Evolutionary conservation across 2,113 vertebrate species (phyloP).

Genomic region (Clupea harengus): DNA sequence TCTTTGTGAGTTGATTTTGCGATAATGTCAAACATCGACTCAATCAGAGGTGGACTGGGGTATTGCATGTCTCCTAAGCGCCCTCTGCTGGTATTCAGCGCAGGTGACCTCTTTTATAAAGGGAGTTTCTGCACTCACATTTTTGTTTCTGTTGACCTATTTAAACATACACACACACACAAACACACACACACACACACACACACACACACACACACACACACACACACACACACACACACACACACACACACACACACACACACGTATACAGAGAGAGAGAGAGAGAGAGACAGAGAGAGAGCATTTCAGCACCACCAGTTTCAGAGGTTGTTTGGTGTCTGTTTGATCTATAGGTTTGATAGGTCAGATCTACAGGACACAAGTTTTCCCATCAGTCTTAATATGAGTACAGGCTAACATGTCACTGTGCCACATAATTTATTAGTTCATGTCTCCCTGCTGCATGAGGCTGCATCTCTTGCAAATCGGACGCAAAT

Average conservation of each 20-base stretch:
- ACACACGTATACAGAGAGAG: too few species aligned
- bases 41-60: not conserved
- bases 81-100: not conserved
- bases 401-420: too few species aligned
- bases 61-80: not conserved
- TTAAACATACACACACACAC: not conserved
- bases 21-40: not conserved
- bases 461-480: too few species aligned
- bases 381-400: too few species aligned
- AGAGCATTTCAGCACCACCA: too few species aligned
- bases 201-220: conserved; percentile 14
- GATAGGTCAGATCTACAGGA: too few species aligned
- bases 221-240: not conserved
- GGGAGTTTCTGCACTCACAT: too few species aligned
- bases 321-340: too few species aligned
- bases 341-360: too few species aligned
- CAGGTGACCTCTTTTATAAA: not conserved
- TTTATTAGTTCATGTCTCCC: not conserved
- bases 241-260: not conserved
- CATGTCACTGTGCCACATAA: not conserved
- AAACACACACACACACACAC: conserved; percentile 4
- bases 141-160: not conserved
- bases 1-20: not conserved
- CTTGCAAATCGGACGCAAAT: not conserved
- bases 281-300: too few species aligned